Percentiles rank a stretch among this genome's conserved stretches.
phyloP scores from a whole-genome alignment of 2,797 vertebrate species.

The Hyperoplus lanceolatus region DNA sequence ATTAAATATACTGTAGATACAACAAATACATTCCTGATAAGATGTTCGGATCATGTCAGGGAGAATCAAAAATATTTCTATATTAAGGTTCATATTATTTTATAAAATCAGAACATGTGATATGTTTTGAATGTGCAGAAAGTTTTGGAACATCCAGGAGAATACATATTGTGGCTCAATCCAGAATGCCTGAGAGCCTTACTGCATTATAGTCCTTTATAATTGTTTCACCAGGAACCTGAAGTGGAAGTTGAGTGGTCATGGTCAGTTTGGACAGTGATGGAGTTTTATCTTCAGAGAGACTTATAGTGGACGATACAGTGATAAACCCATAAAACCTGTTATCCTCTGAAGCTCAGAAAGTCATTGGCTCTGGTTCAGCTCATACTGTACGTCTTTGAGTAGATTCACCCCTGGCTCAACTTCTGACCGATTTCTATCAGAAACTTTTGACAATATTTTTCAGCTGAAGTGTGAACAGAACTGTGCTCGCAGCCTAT shows the following conservation, averaged over 20 bases:
- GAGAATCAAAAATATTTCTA: not conserved
- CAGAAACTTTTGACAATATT: not conserved
- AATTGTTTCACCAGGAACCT: no score
- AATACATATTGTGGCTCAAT: no score
- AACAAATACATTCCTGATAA: not conserved
- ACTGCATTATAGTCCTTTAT: no score
- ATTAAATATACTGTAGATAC: no score
- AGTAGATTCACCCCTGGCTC: not conserved
- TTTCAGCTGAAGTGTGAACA: not conserved
- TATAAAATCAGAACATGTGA: not conserved
- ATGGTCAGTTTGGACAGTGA: not conserved
- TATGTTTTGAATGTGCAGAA: not conserved
- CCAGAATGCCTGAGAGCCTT: no score
- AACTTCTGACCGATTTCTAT: not conserved
- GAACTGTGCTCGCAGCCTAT: not conserved
- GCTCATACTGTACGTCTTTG: not conserved
- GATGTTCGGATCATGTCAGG: not conserved
- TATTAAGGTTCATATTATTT: not conserved
- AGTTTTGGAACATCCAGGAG: no score
- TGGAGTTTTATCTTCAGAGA: conserved; percentile 11
- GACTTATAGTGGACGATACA: conserved; percentile 10
- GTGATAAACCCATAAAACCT: not conserved
- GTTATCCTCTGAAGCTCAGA: not conserved
- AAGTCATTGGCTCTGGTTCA: conserved; percentile 9
- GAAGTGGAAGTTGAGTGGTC: not conserved